Base-by-base conservation (phyloP, 2,797 vertebrate genomes). In the Xyrichtys novacula region DNA sequence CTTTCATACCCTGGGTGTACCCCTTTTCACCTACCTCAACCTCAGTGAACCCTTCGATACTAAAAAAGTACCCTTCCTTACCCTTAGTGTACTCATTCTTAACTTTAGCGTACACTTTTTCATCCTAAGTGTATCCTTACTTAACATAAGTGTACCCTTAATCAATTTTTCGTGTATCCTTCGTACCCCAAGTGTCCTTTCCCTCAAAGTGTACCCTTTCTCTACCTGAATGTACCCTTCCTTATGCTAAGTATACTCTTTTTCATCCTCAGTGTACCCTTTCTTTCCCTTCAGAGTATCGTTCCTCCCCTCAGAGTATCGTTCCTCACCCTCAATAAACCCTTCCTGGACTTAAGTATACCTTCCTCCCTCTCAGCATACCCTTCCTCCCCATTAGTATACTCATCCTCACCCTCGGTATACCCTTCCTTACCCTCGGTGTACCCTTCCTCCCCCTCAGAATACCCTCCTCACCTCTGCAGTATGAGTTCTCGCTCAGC, bases 401-500 rank as follows among this genome's bases (percentile, higher is more conserved):
- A 39, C 16, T 16, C 20, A 4, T 25, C 32, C 22, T 44, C 26
- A 4, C 28, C 20, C 20, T 36, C 31, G 7, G 2, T 2, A 6
- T 46, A 23, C 15, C 25, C 23, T 4, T 38, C 1, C 1, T 4
- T 23, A 0, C 32, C 10, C 28, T 9, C n/a, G 1, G 17, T 14
- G n/a, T 22, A 28, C 9, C 25, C 16, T 4, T 60, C 31, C 3
- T 44, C 9, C 20, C 39, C 48, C 46, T 50, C n/a, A 31, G n/a
- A 31, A 4, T 47, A 44, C 60, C 43, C 2, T 32, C 4, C 70
- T 69, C 64, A 88, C 85, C 86, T 82, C 64, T 47, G 58, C 83
- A 71, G 4, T 66, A 48, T 0, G 62, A 43, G 44, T 46, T 11
- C 68, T 76, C 83, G 22, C 42, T 65, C 55, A 85, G 28, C 59